Conservation (phyloP, 2,888 invertebrate genomes). For the Andrena trimmerana region DNA sequence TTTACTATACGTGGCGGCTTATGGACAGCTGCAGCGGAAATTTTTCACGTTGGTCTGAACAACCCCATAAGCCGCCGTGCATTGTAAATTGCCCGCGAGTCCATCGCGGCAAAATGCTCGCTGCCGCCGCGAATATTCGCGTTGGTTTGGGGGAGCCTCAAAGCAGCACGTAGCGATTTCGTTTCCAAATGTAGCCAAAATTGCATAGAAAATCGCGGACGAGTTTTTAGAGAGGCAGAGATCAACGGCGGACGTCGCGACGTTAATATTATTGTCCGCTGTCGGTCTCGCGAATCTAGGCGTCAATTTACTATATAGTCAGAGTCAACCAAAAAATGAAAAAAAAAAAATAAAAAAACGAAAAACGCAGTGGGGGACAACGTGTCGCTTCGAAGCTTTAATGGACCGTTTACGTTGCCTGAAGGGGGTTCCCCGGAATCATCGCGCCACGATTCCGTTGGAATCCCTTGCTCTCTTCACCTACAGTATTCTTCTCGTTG, state of each 20-base stretch:
- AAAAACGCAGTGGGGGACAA: slow-evolving; percentile 61
- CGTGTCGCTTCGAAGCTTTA: slow-evolving; percentile 69
- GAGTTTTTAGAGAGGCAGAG: slow-evolving; percentile 12
- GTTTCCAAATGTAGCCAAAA: slow-evolving; percentile 64
- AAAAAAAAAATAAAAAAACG: slow-evolving; percentile 4
- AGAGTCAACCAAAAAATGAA: slow-evolving; percentile 55
- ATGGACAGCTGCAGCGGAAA: too few relatives aligned
- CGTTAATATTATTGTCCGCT: slow-evolving; percentile 17
- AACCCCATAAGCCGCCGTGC: too few relatives aligned
- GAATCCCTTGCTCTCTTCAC: slow-evolving; percentile 70
- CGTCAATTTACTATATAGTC: slow-evolving; percentile 65
- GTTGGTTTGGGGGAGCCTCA: too few relatives aligned
- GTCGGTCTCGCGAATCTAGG: slow-evolving; percentile 49
- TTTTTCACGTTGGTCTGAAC: too few relatives aligned
- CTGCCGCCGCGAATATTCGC: too few relatives aligned
- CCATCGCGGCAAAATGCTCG: too few relatives aligned
- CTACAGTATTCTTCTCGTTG: slow-evolving; percentile 65
- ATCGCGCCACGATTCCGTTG: slow-evolving; percentile 52
- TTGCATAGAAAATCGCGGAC: slow-evolving; percentile 38
- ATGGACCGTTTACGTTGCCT: slow-evolving; percentile 66
- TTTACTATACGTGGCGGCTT: too few relatives aligned
- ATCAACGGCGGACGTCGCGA: slow-evolving; percentile 19
- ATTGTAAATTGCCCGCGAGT: too few relatives aligned
- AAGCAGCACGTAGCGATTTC: slow-evolving; percentile 28
- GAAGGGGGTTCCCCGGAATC: slow-evolving; percentile 54